These are phyloP conservation scores for Drosophila pseudotakahashii DNA, from an alignment of 2,888 invertebrate genomes.

Conservation along the genomic window DNA sequence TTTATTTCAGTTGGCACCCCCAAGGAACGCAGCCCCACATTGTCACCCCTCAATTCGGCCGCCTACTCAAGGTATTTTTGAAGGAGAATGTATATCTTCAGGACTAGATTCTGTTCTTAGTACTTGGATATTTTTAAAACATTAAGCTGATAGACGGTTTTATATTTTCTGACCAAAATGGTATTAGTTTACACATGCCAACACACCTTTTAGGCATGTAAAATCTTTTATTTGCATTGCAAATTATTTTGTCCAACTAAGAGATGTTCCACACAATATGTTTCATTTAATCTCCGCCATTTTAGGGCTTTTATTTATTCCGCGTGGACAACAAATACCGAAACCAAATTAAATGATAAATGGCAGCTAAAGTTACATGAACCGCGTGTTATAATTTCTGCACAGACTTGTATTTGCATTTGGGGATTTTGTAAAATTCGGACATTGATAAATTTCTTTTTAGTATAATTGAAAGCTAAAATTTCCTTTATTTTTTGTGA, in stretches of 20 bases:
- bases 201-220: no score
- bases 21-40: constrained; percentile 92
- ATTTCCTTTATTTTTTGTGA: no score
- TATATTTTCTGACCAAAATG: no score
- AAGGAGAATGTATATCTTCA: neutral
- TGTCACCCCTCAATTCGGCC: constrained; percentile 91
- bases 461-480: neutral
- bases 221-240: constrained; percentile 19
- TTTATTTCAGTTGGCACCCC: constrained; percentile 88
- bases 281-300: constrained; percentile 23
- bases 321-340: constrained; percentile 2
- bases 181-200: no score
- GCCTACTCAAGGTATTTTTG: constrained; percentile 88
- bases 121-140: no score
- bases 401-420: neutral
- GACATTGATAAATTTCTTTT: neutral
- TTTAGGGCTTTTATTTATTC: constrained; percentile 15
- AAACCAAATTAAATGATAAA: constrained; percentile 24
- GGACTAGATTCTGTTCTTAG: no score
- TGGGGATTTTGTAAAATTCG: neutral
- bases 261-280: constrained; percentile 4
- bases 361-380: constrained; percentile 6
- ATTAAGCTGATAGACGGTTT: no score
- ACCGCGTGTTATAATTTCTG: neutral
- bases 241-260: constrained; percentile 8